These are phyloP conservation scores for Botia almorhae DNA, from an alignment of 2,797 vertebrate genomes.

Conservation along the genomic window DNA sequence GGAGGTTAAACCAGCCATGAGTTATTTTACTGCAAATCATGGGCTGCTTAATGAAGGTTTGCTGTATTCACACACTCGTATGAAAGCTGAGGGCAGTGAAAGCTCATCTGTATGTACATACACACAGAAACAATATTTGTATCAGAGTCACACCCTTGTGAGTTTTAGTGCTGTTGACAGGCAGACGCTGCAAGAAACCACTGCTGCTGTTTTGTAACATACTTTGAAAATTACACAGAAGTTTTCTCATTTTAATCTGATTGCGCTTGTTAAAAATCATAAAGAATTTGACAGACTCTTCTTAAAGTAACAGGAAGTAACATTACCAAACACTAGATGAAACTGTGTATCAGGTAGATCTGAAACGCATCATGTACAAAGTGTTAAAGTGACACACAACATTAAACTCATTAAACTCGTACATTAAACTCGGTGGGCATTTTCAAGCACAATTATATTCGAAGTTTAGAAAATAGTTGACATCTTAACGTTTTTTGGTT, in stretches of 20 bases:
- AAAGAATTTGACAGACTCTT: not conserved
- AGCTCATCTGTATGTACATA: not conserved
- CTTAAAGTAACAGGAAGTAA: constrained; percentile 14
- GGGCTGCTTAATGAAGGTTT: constrained; percentile 55
- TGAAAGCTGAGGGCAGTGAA: not conserved
- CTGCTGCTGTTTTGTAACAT: constrained; percentile 36
- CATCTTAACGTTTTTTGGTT: not conserved
- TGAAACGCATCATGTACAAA: no score
- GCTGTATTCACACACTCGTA: constrained; percentile 41
- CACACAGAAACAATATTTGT: not conserved
- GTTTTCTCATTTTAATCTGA: constrained; percentile 8
- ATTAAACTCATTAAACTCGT: no score
- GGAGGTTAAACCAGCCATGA: constrained; percentile 62
- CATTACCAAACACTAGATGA: not conserved
- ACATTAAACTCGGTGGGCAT: not conserved
- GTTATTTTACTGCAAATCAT: constrained; percentile 27
- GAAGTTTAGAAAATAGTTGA: not conserved
- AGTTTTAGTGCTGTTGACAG: constrained; percentile 54
- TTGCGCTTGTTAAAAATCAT: constrained; percentile 18
- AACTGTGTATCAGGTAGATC: not conserved
- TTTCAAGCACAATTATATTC: not conserved
- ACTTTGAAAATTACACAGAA: not conserved
- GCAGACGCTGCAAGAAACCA: constrained; percentile 71
- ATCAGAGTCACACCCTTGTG: not conserved
- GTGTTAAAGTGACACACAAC: not conserved